A percentile compares a stretch with the other conserved stretches of the same genome.
Conservation (phyloP, 2,113 vertebrate genomes). For the Okapia johnstoni region DNA sequence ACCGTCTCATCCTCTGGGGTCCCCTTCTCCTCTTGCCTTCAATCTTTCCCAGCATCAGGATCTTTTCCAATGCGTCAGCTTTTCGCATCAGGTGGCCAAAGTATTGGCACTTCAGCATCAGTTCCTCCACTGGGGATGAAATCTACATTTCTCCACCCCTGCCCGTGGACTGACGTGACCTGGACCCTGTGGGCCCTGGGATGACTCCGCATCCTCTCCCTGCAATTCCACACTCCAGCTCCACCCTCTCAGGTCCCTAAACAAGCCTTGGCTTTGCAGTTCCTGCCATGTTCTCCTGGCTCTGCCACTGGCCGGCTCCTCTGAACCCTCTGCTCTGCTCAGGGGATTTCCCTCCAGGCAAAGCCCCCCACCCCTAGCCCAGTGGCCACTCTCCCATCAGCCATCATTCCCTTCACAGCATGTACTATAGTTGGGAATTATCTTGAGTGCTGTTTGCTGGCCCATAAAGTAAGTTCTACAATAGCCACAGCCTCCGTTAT, state of each 20-base stretch:
- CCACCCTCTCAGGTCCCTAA: background rate
- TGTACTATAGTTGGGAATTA: background rate
- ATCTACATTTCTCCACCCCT: background rate
- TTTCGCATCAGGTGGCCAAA: background rate
- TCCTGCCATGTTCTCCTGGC: background rate
- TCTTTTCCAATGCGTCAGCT: background rate
- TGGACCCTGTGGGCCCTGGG: background rate
- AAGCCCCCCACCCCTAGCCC: background rate
- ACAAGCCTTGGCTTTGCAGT: background rate
- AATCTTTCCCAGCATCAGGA: background rate
- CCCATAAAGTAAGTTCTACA: background rate
- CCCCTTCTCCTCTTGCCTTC: background rate
- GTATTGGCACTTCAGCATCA: background rate
- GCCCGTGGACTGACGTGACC: background rate
- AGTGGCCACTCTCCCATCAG: accelerated
- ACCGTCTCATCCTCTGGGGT: background rate
- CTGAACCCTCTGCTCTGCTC: background rate
- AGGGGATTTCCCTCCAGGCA: background rate
- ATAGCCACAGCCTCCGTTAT: background rate
- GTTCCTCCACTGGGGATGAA: background rate
- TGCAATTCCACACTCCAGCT: background rate
- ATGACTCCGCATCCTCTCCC: background rate
- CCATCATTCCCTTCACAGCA: background rate
- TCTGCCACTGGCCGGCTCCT: background rate
- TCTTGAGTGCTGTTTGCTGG: background rate